Evolutionary conservation across 2,113 vertebrate species (phyloP).

Genomic region (Sebastes schlegelii): DNA sequence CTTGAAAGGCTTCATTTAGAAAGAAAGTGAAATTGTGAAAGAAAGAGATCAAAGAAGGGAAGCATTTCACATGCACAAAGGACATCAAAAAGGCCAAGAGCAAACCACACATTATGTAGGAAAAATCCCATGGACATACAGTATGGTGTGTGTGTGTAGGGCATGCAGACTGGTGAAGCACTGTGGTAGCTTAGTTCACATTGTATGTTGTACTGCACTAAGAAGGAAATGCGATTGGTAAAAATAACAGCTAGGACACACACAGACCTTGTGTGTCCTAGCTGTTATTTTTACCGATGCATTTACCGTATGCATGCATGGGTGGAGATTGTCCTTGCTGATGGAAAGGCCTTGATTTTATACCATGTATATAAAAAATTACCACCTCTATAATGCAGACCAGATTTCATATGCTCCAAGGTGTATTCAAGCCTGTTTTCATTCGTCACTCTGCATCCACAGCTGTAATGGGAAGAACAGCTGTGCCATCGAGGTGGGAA

Average conservation of each 20-base stretch:
- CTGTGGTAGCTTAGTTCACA: background rate
- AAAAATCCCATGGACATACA: background rate
- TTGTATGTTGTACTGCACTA: background rate
- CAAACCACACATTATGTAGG: background rate
- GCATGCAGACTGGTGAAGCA: background rate
- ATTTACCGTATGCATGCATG: too few species aligned
- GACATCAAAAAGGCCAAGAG: too few species aligned
- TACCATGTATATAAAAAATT: background rate
- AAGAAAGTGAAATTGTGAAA: background rate
- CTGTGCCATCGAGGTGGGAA: constrained; percentile 36
- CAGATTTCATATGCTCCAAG: background rate
- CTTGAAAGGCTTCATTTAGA: background rate
- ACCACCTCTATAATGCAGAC: background rate
- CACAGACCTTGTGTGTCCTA: too few species aligned
- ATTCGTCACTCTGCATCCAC: constrained; percentile 16
- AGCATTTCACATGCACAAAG: too few species aligned
- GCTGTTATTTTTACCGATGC: too few species aligned
- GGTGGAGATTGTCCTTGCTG: background rate
- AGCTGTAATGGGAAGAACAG: constrained; percentile 66
- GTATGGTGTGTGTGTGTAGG: background rate
- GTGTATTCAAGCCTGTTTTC: background rate
- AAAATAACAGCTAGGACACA: background rate
- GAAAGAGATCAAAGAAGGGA: too few species aligned
- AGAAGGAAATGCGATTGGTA: too few species aligned
- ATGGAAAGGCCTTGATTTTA: background rate